phyloP scores from a whole-genome alignment of 2,888 invertebrate species.

The Morpho deidamia region DNA sequence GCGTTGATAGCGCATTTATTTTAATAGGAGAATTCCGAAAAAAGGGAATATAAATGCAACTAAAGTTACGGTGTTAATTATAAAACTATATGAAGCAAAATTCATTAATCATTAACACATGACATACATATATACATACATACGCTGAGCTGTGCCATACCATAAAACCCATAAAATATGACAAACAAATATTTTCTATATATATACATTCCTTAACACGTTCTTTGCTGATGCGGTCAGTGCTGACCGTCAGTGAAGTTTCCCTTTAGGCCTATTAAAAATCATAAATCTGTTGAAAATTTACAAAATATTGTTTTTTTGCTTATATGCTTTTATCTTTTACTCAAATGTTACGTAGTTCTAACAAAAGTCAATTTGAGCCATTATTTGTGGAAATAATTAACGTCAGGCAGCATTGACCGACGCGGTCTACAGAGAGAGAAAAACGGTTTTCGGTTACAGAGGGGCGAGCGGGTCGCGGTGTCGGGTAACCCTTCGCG shows the following conservation, averaged over 20 bases:
- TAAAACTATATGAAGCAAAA: too few relatives aligned
- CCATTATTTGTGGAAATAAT: slow-evolving; percentile 25
- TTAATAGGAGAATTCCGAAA: too few relatives aligned
- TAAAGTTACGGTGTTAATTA: too few relatives aligned
- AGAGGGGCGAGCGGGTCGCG: slow-evolving; percentile 25
- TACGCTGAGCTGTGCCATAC: too few relatives aligned
- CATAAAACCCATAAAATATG: too few relatives aligned
- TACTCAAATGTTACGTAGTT: slow-evolving; percentile 13
- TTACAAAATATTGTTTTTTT: slow-evolving; percentile 6
- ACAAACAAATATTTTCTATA: too few relatives aligned
- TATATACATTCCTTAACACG: too few relatives aligned
- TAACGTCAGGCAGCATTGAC: slow-evolving; percentile 26
- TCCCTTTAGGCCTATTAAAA: slow-evolving; percentile 20
- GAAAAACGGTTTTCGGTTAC: slow-evolving; percentile 22
- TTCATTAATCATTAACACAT: too few relatives aligned
- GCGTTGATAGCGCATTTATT: too few relatives aligned
- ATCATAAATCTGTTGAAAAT: slow-evolving; percentile 15
- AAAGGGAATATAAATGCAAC: too few relatives aligned
- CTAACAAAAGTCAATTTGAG: slow-evolving; percentile 21
- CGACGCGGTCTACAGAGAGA: slow-evolving; percentile 23
- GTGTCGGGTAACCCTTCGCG: slow-evolving; percentile 18
- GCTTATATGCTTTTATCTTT: slow-evolving; percentile 6
- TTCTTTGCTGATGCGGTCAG: slow-evolving; percentile 21
- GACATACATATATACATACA: too few relatives aligned
- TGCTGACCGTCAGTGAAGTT: slow-evolving; percentile 20